phyloP scores from a whole-genome alignment of 2,888 invertebrate genomes.

The Noctua pronuba region DNA sequence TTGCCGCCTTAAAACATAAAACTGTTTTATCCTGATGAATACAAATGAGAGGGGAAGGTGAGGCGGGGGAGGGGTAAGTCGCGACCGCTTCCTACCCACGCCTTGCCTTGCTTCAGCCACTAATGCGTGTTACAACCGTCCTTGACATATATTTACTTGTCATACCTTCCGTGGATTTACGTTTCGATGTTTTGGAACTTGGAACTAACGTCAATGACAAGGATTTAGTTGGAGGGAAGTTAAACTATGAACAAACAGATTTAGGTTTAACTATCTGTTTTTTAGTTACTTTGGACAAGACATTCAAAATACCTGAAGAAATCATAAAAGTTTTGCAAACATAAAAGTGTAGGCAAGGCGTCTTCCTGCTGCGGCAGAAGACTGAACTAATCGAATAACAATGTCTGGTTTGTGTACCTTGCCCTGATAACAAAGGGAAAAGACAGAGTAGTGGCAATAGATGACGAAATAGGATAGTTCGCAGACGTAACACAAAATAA shows the following conservation, averaged over 20 bases:
- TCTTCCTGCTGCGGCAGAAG: background rate
- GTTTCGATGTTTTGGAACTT: constrained; percentile 38
- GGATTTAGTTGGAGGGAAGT: background rate
- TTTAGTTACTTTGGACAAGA: background rate
- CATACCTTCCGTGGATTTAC: constrained; percentile 49
- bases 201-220: constrained; percentile 13
- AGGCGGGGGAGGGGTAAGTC: constrained; percentile 27
- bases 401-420: background rate
- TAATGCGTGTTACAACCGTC: constrained; percentile 66
- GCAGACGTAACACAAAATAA: background rate
- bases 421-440: background rate
- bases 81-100: constrained; percentile 58
- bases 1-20: constrained; percentile 57
- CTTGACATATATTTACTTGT: constrained; percentile 72
- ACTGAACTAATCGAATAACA: background rate
- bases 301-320: background rate
- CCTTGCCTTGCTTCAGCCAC: constrained; percentile 52
- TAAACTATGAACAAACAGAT: background rate
- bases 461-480: background rate
- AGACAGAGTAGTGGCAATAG: background rate
- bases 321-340: background rate
- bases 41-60: constrained; percentile 67
- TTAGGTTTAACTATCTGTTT: background rate
- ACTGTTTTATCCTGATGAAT: constrained; percentile 70
- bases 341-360: background rate